Evolutionary conservation across 2,888 invertebrate genomes (phyloP).

Genomic region (Diplazon laetatorius): DNA sequence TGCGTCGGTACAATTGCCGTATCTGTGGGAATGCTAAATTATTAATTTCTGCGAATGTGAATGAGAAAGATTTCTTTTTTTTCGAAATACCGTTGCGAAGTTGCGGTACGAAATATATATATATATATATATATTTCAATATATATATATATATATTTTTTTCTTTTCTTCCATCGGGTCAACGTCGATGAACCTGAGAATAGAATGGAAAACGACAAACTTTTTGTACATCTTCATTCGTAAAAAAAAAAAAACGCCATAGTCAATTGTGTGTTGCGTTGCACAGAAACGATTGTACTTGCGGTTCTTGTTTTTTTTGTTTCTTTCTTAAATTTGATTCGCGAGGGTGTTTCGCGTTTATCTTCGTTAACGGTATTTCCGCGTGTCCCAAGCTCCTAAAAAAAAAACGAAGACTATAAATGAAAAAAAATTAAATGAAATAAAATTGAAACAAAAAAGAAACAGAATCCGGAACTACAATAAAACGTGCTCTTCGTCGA

Average conservation of each 20-base stretch:
- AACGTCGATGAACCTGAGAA: conserved; percentile 10
- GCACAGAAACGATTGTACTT: conserved; percentile 22
- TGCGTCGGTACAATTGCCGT: conserved; percentile 33
- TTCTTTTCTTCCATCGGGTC: conserved; percentile 38
- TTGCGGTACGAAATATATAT: conserved; percentile 26
- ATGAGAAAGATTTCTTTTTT: conserved; percentile 31
- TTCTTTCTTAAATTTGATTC: conserved; percentile 30
- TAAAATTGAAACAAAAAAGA: not conserved
- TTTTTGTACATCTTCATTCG: not conserved
- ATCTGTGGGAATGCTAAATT: conserved; percentile 60
- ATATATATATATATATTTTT: no score
- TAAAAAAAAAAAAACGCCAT: not conserved
- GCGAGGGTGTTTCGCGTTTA: conserved; percentile 12
- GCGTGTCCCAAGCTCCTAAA: conserved; percentile 5
- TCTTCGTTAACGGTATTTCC: conserved; percentile 8
- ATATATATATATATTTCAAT: no score
- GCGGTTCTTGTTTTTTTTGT: conserved; percentile 44
- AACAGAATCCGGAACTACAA: conserved; percentile 23
- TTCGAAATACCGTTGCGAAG: conserved; percentile 39
- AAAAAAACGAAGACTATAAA: not conserved
- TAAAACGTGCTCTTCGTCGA: conserved; percentile 38
- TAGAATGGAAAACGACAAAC: not conserved
- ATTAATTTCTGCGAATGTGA: conserved; percentile 55
- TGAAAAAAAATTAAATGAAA: not conserved
- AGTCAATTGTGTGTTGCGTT: conserved; percentile 36